These are phyloP conservation scores for Spodoptera picta DNA, from an alignment of 2,888 invertebrate species.

Conservation along the genomic window DNA sequence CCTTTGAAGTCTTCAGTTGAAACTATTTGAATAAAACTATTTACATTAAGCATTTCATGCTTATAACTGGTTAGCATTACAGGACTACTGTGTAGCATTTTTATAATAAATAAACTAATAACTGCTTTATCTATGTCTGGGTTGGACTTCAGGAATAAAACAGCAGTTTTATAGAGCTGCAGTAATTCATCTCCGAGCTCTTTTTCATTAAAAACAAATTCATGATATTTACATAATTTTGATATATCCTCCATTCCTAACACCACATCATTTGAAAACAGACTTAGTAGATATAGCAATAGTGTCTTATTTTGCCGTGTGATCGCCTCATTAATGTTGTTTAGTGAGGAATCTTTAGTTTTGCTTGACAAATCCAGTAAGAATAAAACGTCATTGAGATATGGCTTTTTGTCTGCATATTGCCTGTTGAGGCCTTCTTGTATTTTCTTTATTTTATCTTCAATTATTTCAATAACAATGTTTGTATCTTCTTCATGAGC, in stretches of 20 bases:
- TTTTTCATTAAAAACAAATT: conserved; percentile 48
- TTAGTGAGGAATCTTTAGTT: conserved; percentile 39
- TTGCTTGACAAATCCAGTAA: conserved; percentile 64
- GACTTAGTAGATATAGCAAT: conserved; percentile 64
- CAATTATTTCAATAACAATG: conserved; percentile 61
- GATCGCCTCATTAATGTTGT: conserved; percentile 44
- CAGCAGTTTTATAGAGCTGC: conserved; percentile 67
- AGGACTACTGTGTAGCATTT: conserved; percentile 60
- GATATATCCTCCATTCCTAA: conserved; percentile 64
- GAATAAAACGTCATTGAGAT: conserved; percentile 69
- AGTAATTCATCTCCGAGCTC: conserved; percentile 59
- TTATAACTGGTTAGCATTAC: conserved; percentile 54
- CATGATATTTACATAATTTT: conserved; percentile 61
- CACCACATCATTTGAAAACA: conserved; percentile 65
- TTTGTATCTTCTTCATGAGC: conserved; percentile 61
- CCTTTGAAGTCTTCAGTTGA: conserved; percentile 58
- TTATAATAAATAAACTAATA: conserved; percentile 67
- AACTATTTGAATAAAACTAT: conserved; percentile 60
- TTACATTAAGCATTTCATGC: conserved; percentile 68
- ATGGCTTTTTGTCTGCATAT: conserved; percentile 73
- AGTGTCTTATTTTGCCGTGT: conserved; percentile 63
- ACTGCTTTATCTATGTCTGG: conserved; percentile 67
- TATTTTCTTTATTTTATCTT: conserved; percentile 64
- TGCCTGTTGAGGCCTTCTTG: conserved; percentile 68
- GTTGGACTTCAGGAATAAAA: conserved; percentile 67